These are phyloP conservation scores for Strigamia transsilvanica DNA, from an alignment of 2,888 invertebrate genomes.

Conservation along the genomic window DNA sequence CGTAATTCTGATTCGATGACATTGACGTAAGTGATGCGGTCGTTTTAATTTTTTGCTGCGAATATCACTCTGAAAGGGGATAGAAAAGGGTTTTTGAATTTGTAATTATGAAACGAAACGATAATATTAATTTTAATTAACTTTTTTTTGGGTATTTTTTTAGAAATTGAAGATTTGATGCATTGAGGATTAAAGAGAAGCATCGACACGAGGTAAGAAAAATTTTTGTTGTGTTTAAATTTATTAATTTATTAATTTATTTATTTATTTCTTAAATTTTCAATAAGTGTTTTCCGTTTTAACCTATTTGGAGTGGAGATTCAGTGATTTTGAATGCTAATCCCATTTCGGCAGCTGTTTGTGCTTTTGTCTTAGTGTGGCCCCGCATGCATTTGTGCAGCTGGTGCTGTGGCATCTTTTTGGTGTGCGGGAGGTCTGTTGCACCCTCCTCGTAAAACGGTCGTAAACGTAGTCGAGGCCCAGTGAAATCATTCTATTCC, in stretches of 20 bases:
- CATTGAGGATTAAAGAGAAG: too few relatives aligned
- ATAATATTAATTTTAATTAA: background rate
- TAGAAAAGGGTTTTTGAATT: background rate
- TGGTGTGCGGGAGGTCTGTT: conserved; percentile 45
- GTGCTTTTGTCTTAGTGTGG: background rate
- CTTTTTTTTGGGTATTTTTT: background rate
- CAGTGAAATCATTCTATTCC: conserved; percentile 42
- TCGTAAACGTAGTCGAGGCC: conserved; percentile 40
- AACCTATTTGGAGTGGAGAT: background rate
- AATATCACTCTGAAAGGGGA: background rate
- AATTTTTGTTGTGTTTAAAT: background rate
- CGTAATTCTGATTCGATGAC: background rate
- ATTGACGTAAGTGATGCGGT: conserved; percentile 8
- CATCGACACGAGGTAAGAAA: background rate
- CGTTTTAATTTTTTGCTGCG: background rate
- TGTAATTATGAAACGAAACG: background rate
- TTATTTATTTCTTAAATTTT: background rate
- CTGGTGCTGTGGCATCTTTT: conserved; percentile 35
- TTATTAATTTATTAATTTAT: background rate
- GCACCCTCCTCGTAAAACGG: conserved; percentile 48
- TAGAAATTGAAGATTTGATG: background rate
- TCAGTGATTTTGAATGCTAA: conserved; percentile 15
- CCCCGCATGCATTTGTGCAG: conserved; percentile 8
- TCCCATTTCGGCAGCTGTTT: conserved; percentile 26
- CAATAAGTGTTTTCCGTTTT: background rate